These are phyloP conservation scores for Corythoichthys haematopterus DNA, from an alignment of 2,113 vertebrate genomes.

Conservation along the genomic window DNA sequence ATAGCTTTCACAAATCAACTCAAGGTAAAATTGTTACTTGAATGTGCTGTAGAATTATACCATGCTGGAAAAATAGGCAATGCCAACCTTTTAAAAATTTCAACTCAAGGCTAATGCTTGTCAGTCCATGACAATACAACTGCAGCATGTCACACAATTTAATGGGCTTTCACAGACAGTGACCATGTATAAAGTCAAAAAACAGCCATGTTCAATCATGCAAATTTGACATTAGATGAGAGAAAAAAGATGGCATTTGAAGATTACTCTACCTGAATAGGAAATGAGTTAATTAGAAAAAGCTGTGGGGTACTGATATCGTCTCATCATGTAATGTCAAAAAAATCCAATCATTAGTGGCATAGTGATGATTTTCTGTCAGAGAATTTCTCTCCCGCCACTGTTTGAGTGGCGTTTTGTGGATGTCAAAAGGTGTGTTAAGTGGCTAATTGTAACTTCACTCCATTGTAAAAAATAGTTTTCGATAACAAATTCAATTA, in stretches of 20 bases:
- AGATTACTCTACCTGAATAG: conserved; percentile 55
- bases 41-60: not conserved
- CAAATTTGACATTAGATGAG: conserved; percentile 70
- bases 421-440: conserved; percentile 43
- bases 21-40: too few species aligned
- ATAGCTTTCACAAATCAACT: too few species aligned
- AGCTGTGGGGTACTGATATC: conserved; percentile 29
- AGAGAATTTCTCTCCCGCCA: conserved; percentile 21
- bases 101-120: conserved; percentile 48
- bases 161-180: conserved; percentile 63
- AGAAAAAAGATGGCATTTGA: conserved; percentile 64
- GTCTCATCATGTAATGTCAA: conserved; percentile 53
- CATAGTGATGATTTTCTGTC: conserved; percentile 47
- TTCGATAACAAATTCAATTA: conserved; percentile 13
- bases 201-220: conserved; percentile 64
- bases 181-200: conserved; percentile 44
- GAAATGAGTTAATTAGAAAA: conserved; percentile 68
- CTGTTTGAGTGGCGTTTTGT: conserved; percentile 42
- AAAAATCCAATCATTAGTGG: conserved; percentile 56
- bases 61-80: too few species aligned
- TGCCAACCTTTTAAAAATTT: conserved; percentile 23
- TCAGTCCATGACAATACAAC: conserved; percentile 55
- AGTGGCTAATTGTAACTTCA: conserved; percentile 14
- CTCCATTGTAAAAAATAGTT: not conserved
- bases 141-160: conserved; percentile 32